Conservation (phyloP, 2,888 invertebrate species). For the Eurytoma californica region DNA sequence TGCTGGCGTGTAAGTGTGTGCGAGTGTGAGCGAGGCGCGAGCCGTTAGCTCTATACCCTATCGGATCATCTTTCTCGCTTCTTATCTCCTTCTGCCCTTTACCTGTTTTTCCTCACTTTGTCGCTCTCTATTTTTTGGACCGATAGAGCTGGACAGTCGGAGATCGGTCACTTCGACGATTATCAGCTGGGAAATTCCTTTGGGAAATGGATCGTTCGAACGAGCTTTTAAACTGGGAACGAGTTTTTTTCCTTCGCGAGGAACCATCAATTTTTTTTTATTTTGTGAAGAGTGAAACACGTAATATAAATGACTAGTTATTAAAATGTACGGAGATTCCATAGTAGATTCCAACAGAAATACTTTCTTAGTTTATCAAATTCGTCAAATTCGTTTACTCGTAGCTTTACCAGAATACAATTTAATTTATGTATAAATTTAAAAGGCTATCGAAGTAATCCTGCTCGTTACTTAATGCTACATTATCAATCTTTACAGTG, state of each 20-base stretch:
- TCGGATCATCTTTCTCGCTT: slow-evolving; percentile 42
- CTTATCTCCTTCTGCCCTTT: neutral
- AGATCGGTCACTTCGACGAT: neutral
- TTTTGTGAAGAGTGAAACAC: neutral
- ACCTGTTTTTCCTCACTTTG: neutral
- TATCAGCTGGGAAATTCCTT: slow-evolving; percentile 4
- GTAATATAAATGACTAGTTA: no score
- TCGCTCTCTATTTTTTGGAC: neutral
- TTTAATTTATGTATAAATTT: no score
- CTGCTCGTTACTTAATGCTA: no score
- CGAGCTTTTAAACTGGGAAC: neutral
- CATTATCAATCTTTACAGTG: no score
- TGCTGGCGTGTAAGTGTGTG: neutral
- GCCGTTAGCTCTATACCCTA: slow-evolving; percentile 23
- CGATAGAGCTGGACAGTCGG: neutral
- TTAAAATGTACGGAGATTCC: no score
- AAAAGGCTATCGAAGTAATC: no score
- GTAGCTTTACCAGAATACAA: no score
- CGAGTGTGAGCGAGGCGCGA: neutral
- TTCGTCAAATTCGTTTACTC: no score
- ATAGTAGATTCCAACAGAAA: no score
- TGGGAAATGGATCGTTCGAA: slow-evolving; percentile 4
- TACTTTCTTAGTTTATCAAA: no score
- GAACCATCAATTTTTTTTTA: no score
- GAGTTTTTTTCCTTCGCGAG: no score